These are phyloP conservation scores for Protomyctophum bolini DNA, from an alignment of 2,113 vertebrate species.

Conservation along the genomic window DNA sequence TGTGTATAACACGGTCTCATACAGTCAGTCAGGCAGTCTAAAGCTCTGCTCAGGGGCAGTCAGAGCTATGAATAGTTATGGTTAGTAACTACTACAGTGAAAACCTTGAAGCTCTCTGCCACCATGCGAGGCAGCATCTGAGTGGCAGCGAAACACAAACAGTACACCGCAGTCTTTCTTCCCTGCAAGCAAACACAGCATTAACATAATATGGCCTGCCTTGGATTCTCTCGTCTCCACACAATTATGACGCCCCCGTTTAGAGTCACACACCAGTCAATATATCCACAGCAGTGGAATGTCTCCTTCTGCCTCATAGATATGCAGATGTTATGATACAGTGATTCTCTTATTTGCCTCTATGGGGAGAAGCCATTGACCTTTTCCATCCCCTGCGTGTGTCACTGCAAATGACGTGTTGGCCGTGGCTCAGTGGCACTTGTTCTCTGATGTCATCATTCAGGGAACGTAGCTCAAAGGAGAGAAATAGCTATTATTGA, in stretches of 20 bases:
- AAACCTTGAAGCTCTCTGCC: conserved; percentile 60
- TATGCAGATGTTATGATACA: conserved; percentile 60
- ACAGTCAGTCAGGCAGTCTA: conserved; percentile 51
- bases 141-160: conserved; percentile 64
- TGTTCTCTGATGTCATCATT: conserved; percentile 40
- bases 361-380: conserved; percentile 49
- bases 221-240: conserved; percentile 51
- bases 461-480: conserved; percentile 30
- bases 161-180: conserved; percentile 53
- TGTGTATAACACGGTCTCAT: conserved; percentile 27
- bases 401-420: conserved; percentile 54
- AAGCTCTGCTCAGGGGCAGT: conserved; percentile 51
- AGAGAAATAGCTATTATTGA: neutral
- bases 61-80: conserved; percentile 61
- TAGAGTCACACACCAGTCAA: conserved; percentile 38
- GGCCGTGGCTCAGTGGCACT: conserved; percentile 16
- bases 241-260: conserved; percentile 60
- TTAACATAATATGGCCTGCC: conserved; percentile 61
- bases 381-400: conserved; percentile 49
- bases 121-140: conserved; percentile 49
- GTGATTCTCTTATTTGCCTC: conserved; percentile 46
- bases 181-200: conserved; percentile 40
- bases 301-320: conserved; percentile 32
- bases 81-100: conserved; percentile 42
- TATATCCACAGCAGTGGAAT: conserved; percentile 51